phyloP scores from a whole-genome alignment of 2,888 invertebrate species.

The Ditula angustiorana region DNA sequence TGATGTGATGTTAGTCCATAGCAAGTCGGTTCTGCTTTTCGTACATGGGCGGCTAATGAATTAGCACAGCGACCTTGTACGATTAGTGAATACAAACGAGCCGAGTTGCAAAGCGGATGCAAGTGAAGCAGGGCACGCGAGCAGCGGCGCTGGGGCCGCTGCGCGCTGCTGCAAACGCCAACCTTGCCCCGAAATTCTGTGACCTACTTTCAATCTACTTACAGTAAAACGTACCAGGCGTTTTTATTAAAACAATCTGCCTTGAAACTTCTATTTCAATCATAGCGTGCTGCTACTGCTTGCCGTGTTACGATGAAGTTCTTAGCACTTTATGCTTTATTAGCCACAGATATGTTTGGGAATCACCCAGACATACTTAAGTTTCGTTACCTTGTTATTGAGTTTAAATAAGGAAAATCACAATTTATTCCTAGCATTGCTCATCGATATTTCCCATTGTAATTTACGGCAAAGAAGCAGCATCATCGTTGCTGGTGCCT shows the following conservation, averaged over 20 bases:
- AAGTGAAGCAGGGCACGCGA: constrained; percentile 69
- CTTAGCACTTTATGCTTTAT: not conserved
- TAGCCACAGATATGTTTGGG: constrained; percentile 1
- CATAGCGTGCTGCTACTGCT: constrained; percentile 8
- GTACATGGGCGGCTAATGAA: constrained; percentile 57
- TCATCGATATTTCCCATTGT: constrained; percentile 6
- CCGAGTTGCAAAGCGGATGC: constrained; percentile 76
- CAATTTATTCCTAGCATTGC: constrained; percentile 2
- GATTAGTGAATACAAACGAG: constrained; percentile 71
- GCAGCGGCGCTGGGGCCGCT: constrained; percentile 49
- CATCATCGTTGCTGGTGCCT: not conserved
- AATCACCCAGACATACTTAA: constrained; percentile 6
- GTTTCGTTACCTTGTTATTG: constrained; percentile 4
- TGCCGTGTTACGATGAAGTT: constrained; percentile 4
- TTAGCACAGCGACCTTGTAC: constrained; percentile 76
- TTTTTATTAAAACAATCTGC: constrained; percentile 69
- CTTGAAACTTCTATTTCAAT: constrained; percentile 57
- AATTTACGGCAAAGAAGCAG: not conserved
- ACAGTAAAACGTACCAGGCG: constrained; percentile 75
- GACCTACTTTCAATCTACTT: constrained; percentile 79
- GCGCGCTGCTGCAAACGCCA: constrained; percentile 62
- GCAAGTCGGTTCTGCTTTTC: not conserved
- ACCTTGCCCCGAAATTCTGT: constrained; percentile 82
- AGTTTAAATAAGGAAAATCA: constrained; percentile 11
- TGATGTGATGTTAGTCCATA: not conserved